phyloP scores from a whole-genome alignment of 2,888 invertebrate species.

The Lamellibrachia columna region DNA sequence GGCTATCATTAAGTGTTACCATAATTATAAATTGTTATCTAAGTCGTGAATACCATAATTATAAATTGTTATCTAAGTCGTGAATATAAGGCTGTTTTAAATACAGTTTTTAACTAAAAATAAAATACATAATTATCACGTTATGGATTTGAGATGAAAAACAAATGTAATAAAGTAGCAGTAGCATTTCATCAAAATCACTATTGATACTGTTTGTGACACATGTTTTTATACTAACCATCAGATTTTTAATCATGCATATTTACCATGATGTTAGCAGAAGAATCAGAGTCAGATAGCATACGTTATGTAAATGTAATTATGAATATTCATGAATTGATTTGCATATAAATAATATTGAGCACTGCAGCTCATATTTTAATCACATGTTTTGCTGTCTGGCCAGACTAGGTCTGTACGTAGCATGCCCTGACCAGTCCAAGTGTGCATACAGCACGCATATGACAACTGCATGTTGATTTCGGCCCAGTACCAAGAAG shows the following conservation, averaged over 20 bases:
- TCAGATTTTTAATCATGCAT: not conserved
- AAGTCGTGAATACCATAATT: no score
- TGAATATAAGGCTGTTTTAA: no score
- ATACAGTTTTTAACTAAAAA: no score
- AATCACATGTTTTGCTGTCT: not conserved
- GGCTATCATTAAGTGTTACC: no score
- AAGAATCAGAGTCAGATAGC: not conserved
- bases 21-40: no score
- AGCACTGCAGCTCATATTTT: not conserved
- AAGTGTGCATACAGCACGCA: not conserved
- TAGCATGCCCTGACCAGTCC: not conserved
- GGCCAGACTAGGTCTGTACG: not conserved
- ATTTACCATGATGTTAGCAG: not conserved
- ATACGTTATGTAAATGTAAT: not conserved
- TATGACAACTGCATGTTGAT: not conserved
- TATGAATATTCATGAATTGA: not conserved
- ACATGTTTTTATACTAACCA: no score
- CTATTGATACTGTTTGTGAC: no score
- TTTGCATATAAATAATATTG: not conserved
- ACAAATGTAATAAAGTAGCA: no score
- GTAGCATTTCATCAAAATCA: no score
- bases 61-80: no score
- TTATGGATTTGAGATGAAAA: no score
- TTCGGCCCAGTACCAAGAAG: not conserved
- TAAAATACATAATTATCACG: no score